Evolutionary conservation across 2,888 invertebrate genomes (phyloP).

Genomic region (Ormyrus nitidulus): DNA sequence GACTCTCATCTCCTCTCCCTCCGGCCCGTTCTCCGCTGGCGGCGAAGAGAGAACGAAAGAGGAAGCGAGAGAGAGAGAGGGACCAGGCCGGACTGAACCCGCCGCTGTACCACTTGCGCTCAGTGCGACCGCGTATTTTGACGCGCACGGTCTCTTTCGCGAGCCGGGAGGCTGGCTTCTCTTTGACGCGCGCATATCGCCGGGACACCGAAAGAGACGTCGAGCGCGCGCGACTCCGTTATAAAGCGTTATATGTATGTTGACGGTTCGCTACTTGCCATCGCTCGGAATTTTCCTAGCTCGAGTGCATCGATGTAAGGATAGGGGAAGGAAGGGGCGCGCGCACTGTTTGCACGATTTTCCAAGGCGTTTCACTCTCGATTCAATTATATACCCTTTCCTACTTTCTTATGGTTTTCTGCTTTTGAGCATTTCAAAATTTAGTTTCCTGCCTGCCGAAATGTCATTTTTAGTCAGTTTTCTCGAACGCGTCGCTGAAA

Average conservation of each 20-base stretch:
- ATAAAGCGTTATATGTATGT: neutral
- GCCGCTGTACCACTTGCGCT: conserved; percentile 12
- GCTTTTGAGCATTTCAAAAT: too few species aligned
- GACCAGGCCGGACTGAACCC: neutral
- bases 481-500: too few species aligned
- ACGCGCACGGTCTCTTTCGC: conserved; percentile 42
- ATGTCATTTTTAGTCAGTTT: too few species aligned
- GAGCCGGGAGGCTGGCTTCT: neutral
- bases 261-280: neutral
- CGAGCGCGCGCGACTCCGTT: too few species aligned
- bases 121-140: conserved; percentile 54
- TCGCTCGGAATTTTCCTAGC: neutral
- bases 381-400: too few species aligned
- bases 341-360: too few species aligned
- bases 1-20: neutral
- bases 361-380: too few species aligned
- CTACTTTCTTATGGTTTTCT: too few species aligned
- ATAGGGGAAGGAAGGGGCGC: neutral
- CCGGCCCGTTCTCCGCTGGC: neutral
- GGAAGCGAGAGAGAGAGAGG: neutral
- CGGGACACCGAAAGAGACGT: neutral
- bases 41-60: too few species aligned
- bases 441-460: too few species aligned
- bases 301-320: conserved; percentile 16
- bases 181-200: too few species aligned